phyloP scores from a whole-genome alignment of 2,888 invertebrate species.

The Tipula unca region DNA sequence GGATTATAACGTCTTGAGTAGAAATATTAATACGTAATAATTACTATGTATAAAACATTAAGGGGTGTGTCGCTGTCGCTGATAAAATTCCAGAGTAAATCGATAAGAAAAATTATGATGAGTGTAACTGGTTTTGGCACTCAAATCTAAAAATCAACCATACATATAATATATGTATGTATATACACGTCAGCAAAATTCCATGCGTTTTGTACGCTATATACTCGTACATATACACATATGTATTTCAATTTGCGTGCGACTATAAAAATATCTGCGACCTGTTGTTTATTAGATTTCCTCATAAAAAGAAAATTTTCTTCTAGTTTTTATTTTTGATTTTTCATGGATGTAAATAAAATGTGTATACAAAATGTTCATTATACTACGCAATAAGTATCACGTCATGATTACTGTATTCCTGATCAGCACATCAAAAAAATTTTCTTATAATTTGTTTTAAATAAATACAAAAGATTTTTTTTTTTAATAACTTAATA shows the following conservation, averaged over 20 bases:
- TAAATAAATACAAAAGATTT: not conserved
- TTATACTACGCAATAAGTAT: not conserved
- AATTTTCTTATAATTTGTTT: not conserved
- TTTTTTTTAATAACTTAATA: not conserved
- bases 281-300: not conserved
- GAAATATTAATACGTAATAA: not conserved
- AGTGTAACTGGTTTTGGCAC: not conserved
- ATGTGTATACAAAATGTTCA: not conserved
- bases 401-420: not conserved
- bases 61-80: not conserved
- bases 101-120: not conserved
- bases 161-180: not conserved
- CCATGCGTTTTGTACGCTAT: not conserved
- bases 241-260: not conserved
- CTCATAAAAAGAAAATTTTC: not conserved
- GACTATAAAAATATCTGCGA: not conserved
- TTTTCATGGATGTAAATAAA: not conserved
- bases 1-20: not conserved
- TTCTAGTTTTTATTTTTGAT: not conserved
- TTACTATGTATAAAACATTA: not conserved
- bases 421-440: not conserved
- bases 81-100: not conserved
- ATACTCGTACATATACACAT: too few species aligned
- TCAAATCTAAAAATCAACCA: not conserved
- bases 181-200: not conserved